Conservation (phyloP, 2,797 vertebrate genomes). For the Scolopax rusticola region DNA sequence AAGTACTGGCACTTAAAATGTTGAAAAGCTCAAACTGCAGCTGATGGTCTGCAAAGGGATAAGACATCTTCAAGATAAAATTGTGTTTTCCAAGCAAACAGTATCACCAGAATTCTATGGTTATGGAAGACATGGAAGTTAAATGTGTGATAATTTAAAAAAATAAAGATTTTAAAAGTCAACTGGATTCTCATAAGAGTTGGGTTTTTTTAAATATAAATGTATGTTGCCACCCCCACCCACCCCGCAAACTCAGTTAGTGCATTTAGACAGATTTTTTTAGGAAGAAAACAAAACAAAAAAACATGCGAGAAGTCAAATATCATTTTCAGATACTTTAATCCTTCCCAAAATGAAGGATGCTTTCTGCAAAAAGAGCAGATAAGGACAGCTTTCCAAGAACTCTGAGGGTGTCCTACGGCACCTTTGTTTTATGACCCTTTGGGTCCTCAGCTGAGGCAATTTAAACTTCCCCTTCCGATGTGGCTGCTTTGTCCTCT, state of each 20-base stretch:
- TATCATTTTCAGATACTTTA: neutral
- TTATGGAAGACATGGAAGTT: neutral
- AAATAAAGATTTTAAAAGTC: slow-evolving; percentile 63
- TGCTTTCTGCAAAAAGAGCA: neutral
- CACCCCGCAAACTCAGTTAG: neutral
- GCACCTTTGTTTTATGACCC: neutral
- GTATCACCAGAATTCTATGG: slow-evolving; percentile 63
- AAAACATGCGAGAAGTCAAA: neutral
- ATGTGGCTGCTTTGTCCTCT: neutral
- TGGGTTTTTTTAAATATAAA: neutral
- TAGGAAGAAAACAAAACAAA: neutral
- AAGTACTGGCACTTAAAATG: neutral
- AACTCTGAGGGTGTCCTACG: accelerated
- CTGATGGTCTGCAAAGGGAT: slow-evolving; percentile 60
- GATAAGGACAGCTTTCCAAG: neutral
- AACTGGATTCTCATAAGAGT: slow-evolving; percentile 64
- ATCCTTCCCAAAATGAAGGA: neutral
- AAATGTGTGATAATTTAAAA: neutral
- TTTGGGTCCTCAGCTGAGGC: neutral
- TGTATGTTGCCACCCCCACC: neutral
- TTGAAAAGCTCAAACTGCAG: neutral
- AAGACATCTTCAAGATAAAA: slow-evolving; percentile 46
- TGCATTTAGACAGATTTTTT: neutral
- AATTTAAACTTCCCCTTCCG: neutral
- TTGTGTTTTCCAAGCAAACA: slow-evolving; percentile 34